Base-by-base conservation (phyloP, 2,888 invertebrate genomes). In the Lepidocyrtinus sp. region DNA sequence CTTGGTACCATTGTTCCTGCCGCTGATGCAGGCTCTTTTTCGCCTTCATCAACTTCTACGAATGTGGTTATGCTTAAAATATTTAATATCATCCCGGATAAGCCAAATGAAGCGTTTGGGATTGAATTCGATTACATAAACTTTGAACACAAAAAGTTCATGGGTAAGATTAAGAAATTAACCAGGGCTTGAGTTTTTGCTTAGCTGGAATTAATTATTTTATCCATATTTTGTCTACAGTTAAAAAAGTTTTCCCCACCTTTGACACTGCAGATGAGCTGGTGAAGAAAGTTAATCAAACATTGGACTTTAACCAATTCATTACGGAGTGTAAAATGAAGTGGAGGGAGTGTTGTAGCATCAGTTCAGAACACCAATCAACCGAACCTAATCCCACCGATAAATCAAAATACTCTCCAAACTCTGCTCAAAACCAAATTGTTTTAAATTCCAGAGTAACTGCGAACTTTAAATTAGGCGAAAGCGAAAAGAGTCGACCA, bases 121-220 rank as follows among this genome's bases (percentile, higher is more conserved):
- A 67, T 78, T 21, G 55, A 62, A 24, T 27, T 77, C 63, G 17
- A 22, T 2, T 3, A 7, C 1, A 36, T 76, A 22, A 26, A 26
- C 24, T 0, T 27, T 21, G 26, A 17, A 15, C 1, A 46, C 15
- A 12, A 21, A 7, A 22, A 2, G 1, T 77, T 71, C 36, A n/a
- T 21, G 71, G 71, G 76, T 77, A 50, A 26, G 36, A 3, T 27
- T n/a, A n/a, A n/a, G n/a, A n/a, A n/a, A n/a, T n/a, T n/a, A n/a
- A n/a, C n/a, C n/a, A n/a, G n/a, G n/a, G n/a, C n/a, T n/a, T n/a
- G n/a, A n/a, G n/a, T n/a, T n/a, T 1, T 5, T 62, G 5, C 3
- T 62, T 62, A 22, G 12, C 12, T 9, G 2, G 5, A 62, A 62
- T 9, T 62, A 22, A 63, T 63, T 22, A 24, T 63, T 63, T n/a